Evolutionary conservation across 2,113 vertebrate genomes (phyloP).

Genomic region (Meleagris gallopavo): DNA sequence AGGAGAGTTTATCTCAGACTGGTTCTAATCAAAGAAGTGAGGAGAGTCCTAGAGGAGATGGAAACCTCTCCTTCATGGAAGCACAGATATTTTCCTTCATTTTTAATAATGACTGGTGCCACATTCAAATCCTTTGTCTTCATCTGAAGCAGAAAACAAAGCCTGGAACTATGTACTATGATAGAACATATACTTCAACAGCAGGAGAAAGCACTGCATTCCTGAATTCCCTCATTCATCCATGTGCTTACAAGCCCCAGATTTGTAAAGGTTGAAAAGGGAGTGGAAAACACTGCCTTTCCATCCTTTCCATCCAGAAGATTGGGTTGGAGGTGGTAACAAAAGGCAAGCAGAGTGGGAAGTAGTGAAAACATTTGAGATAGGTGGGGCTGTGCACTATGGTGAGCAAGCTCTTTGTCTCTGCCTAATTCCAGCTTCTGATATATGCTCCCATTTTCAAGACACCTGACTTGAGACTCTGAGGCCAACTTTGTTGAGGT

Average conservation of each 20-base stretch:
- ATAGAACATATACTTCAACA: background rate
- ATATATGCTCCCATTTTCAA: background rate
- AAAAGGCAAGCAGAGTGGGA: background rate
- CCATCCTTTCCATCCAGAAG: background rate
- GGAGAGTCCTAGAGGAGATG: background rate
- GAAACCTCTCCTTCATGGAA: background rate
- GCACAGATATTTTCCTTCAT: background rate
- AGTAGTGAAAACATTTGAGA: background rate
- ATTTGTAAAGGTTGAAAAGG: background rate
- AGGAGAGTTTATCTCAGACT: background rate
- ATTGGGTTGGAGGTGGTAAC: background rate
- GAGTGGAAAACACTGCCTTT: background rate
- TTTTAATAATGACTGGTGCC: accelerated
- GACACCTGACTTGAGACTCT: background rate
- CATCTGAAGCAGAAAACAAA: background rate
- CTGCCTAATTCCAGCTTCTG: background rate
- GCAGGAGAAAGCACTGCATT: accelerated
- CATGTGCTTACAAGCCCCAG: background rate
- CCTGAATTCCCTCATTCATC: background rate
- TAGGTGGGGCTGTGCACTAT: background rate
- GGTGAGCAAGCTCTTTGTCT: background rate
- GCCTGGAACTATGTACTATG: background rate
- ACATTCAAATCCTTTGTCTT: background rate
- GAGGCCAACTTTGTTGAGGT: background rate
- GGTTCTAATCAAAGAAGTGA: background rate